Conservation (phyloP, 1,140 invertebrate species). For the Diprion similis region DNA sequence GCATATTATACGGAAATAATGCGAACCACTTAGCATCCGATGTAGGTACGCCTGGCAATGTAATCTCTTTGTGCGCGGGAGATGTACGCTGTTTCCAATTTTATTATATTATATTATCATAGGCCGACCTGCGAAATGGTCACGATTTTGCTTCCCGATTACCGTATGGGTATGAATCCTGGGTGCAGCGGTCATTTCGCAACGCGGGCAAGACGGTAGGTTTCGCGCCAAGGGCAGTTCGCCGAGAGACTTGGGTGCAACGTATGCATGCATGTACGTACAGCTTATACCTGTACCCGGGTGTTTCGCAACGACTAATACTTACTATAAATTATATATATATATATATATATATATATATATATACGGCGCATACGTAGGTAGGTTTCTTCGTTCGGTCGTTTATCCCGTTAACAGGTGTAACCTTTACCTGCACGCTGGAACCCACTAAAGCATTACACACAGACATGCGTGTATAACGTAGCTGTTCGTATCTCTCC, state of each 20-base stretch:
- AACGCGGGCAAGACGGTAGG: neutral
- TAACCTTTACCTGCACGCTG: neutral
- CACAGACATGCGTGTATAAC: too few species aligned
- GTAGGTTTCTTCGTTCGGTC: neutral
- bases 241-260: too few species aligned
- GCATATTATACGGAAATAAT: conserved; percentile 26
- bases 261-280: too few species aligned
- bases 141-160: neutral
- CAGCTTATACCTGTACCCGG: too few species aligned
- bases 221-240: neutral
- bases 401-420: neutral
- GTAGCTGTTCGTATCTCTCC: too few species aligned
- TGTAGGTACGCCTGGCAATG: neutral
- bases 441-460: too few species aligned
- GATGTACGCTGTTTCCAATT: neutral
- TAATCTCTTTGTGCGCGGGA: too few species aligned
- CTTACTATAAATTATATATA: neutral
- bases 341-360: too few species aligned
- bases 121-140: neutral
- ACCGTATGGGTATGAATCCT: neutral
- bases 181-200: neutral
- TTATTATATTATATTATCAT: neutral
- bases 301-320: neutral
- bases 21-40: neutral
- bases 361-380: neutral